These are phyloP conservation scores for Onychomys leucogaster DNA, from an alignment of 2,797 vertebrate genomes.

Conservation along the genomic window DNA sequence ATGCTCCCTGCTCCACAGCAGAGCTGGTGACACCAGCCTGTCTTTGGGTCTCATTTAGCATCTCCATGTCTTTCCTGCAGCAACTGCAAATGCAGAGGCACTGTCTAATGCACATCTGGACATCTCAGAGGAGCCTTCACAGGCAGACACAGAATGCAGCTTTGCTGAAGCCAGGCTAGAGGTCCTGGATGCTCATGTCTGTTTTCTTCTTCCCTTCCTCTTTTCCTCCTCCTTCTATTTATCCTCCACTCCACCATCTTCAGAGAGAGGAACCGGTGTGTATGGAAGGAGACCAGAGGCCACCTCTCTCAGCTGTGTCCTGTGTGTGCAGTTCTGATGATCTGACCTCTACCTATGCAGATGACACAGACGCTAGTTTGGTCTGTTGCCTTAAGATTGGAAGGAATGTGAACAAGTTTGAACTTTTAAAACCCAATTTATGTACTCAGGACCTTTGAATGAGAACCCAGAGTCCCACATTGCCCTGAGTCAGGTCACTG, in stretches of 20 bases:
- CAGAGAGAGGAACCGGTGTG: not conserved
- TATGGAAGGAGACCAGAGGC: not conserved
- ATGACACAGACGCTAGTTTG: not conserved
- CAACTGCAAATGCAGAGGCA: not conserved
- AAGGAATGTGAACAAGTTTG: not conserved
- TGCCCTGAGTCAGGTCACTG: fast-evolving
- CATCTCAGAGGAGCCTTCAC: not conserved
- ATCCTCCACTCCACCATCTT: no score
- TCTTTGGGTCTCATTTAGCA: not conserved
- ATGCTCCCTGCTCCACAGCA: not conserved
- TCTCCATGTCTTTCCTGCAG: not conserved
- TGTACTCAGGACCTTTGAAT: not conserved
- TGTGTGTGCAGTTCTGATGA: not conserved
- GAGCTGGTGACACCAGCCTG: not conserved
- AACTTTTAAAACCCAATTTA: not conserved
- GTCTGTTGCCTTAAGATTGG: not conserved
- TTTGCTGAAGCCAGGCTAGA: not conserved
- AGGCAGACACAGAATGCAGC: not conserved
- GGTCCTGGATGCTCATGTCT: not conserved
- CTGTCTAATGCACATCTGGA: not conserved
- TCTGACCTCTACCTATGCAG: no score
- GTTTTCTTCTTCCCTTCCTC: not conserved
- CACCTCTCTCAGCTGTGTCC: not conserved
- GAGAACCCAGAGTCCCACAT: not conserved
- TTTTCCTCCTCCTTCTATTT: not conserved